Evolutionary conservation across 2,113 vertebrate species (phyloP).

Genomic region (Turnix velox): DNA sequence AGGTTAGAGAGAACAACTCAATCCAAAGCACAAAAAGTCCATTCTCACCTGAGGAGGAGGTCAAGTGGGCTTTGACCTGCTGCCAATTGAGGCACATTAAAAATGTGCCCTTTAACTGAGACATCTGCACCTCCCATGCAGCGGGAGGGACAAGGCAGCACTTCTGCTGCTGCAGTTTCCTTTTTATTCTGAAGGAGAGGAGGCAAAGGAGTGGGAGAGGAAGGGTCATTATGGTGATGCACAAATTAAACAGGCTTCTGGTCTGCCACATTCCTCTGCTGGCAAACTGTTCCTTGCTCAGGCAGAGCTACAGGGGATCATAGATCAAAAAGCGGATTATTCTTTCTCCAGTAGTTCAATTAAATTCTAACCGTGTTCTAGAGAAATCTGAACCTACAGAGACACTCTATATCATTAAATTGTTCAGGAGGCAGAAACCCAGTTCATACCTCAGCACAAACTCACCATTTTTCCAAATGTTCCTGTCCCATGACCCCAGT

Average conservation of each 20-base stretch:
- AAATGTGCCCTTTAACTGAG: background rate
- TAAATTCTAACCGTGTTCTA: background rate
- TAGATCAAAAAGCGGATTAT: background rate
- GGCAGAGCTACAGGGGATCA: background rate
- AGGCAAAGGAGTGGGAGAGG: background rate
- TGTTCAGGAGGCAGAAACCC: accelerated
- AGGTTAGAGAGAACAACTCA: background rate
- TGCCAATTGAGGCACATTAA: background rate
- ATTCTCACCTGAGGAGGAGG: background rate
- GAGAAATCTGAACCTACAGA: background rate
- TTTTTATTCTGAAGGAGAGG: background rate
- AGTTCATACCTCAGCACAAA: background rate
- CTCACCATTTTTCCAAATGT: background rate
- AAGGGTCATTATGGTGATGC: background rate
- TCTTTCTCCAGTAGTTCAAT: background rate
- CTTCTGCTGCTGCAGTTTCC: background rate
- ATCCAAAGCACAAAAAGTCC: background rate
- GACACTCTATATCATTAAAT: background rate
- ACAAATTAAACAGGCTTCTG: background rate
- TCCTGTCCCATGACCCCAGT: background rate
- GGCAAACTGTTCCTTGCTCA: background rate
- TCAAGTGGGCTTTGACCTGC: background rate
- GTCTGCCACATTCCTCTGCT: background rate
- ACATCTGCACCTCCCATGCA: background rate
- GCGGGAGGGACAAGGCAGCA: background rate